Base-by-base conservation (phyloP, 2,888 invertebrate species). In the Bibio marci region DNA sequence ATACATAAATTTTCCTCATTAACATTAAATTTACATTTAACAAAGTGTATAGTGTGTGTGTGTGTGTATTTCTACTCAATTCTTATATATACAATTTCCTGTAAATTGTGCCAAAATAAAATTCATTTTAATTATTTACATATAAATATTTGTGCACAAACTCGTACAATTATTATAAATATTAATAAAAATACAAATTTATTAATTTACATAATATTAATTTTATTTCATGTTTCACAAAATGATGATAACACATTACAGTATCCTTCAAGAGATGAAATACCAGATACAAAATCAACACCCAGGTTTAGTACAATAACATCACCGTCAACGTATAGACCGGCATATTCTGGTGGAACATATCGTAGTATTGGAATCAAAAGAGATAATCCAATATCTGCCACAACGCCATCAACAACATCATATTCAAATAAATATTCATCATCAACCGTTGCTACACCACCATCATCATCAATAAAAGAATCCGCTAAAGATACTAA, bases 301-400 rank as follows among this genome's bases (percentile, higher is more conserved):
- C 33, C 38, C 4, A 32, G 38, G 7, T 38, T 38, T 18, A 50
- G 50, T 4, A 58, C 62, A 2, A 36, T 58, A 35, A 46, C 55
- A 35, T 51, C 59, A 14, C 57, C 62, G 13, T 57, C 55, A 33
- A 49, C 58, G n/a, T 62, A 56, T 43, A 51, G 62, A 27, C 62
- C 62, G 3, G 59, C 62, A 1, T 62, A 60, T 40, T 60, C 62
- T 0, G 58, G 60, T 1, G 62, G 62, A 10, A 62, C 61, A 1
- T 62, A 62, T 44, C 57, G 61, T 22, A 47, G 47, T 39, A 37
- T 44, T 22, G 37, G 37, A 10, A 48, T 60, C 2, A 62, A 61
- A 43, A 53, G 59, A 6, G 61, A 62, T 8, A 49, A 41, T 37
- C 35, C 46, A 33, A 5, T 49, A 49, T 10, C 30, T 4, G 46